phyloP scores from a whole-genome alignment of 2,113 vertebrate species.

The Odocoileus hemionus region DNA sequence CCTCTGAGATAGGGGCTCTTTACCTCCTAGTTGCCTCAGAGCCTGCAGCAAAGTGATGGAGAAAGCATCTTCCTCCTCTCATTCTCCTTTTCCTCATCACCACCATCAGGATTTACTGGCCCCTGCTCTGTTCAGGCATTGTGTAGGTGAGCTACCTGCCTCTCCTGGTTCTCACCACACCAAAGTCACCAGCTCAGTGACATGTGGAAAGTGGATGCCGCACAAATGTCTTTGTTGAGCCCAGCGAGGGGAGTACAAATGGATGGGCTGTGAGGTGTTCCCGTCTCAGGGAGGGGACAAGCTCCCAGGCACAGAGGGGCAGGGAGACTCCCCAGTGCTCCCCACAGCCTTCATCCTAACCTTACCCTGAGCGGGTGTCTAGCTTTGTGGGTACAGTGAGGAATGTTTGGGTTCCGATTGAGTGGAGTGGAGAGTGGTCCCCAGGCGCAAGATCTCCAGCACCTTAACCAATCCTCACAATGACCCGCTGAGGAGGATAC shows the following conservation, averaged over 20 bases:
- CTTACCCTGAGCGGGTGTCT: background rate
- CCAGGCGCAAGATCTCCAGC: background rate
- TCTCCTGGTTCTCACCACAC: background rate
- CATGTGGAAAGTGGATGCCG: fast-evolving
- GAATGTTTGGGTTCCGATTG: background rate
- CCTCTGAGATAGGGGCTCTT: background rate
- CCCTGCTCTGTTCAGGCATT: background rate
- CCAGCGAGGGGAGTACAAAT: background rate
- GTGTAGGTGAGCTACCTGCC: background rate
- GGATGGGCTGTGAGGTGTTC: background rate
- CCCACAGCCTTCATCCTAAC: background rate
- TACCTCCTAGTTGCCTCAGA: background rate
- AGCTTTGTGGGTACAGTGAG: background rate
- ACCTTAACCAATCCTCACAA: background rate
- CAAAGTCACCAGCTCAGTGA: background rate
- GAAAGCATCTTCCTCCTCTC: background rate
- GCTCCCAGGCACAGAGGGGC: background rate
- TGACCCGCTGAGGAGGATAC: background rate
- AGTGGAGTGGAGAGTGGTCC: background rate
- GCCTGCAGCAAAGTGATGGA: background rate
- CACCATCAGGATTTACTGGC: fast-evolving
- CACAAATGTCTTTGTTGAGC: background rate
- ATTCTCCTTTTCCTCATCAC: background rate
- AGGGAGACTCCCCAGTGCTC: background rate
- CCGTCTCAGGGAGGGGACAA: background rate